Evolutionary conservation across 2,797 vertebrate genomes (phyloP).

Genomic region (Lagocephalus sceleratus): DNA sequence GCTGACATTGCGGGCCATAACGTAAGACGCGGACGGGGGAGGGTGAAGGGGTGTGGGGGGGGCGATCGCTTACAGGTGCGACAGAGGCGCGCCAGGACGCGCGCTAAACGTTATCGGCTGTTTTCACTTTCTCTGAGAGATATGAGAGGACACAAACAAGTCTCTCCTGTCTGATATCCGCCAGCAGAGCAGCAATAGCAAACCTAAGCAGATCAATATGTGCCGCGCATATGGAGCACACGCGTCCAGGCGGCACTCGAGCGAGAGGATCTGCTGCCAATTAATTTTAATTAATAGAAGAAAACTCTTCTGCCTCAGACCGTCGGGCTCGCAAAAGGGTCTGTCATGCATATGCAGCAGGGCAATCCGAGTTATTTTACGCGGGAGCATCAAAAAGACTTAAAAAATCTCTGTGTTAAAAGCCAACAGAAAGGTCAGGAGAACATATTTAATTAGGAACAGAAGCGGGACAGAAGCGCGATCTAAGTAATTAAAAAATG

Average conservation of each 20-base stretch:
- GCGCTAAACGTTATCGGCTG: conserved; percentile 10
- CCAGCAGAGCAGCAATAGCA: conserved; percentile 42
- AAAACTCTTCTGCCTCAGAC: conserved; percentile 65
- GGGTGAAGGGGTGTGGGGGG: too few relatives aligned
- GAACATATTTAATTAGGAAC: background rate
- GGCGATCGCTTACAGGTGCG: conserved; percentile 14
- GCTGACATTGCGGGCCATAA: background rate
- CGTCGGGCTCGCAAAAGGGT: conserved; percentile 59
- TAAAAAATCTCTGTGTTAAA: too few relatives aligned
- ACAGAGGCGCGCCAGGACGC: background rate
- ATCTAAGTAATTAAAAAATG: background rate
- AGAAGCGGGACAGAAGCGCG: background rate
- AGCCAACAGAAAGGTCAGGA: conserved; percentile 15
- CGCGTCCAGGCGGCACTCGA: conserved; percentile 54
- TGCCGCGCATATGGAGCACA: conserved; percentile 62
- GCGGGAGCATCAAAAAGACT: too few relatives aligned
- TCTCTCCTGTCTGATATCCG: conserved; percentile 29
- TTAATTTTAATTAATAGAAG: conserved; percentile 80
- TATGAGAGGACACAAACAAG: conserved; percentile 29
- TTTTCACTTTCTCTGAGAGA: conserved; percentile 16
- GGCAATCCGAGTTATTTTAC: conserved; percentile 44
- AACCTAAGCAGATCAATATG: conserved; percentile 68
- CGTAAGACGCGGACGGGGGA: too few relatives aligned
- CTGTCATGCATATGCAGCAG: conserved; percentile 61
- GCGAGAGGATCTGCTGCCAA: conserved; percentile 65